Evolutionary conservation across 2,888 invertebrate species (phyloP).

Genomic region (Caenorhabditis macrosperma): DNA sequence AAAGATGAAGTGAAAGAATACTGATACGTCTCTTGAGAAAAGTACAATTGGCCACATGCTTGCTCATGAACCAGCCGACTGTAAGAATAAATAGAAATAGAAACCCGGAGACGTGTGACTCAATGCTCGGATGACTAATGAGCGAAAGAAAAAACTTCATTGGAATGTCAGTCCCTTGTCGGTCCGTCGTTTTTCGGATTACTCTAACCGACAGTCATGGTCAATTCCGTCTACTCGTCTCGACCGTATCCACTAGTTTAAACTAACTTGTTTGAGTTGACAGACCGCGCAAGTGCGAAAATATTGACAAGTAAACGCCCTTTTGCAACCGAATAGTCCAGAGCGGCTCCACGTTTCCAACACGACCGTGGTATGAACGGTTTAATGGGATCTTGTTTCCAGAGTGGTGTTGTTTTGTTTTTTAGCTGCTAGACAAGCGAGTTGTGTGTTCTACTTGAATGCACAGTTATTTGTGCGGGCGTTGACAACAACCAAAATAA

Average conservation of each 20-base stretch:
- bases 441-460: background rate
- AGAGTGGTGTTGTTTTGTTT: background rate
- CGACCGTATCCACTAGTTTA: conserved; percentile 11
- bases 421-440: background rate
- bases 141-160: background rate
- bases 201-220: conserved; percentile 6
- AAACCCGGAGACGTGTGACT: background rate
- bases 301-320: conserved; percentile 49
- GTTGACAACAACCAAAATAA: background rate
- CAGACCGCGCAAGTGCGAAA: conserved; percentile 55
- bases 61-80: too few relatives aligned
- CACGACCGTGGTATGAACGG: too few relatives aligned
- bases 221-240: conserved; percentile 24
- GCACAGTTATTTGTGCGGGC: background rate
- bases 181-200: background rate
- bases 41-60: too few relatives aligned
- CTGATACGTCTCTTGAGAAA: too few relatives aligned
- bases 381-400: background rate
- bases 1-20: conserved; percentile 11
- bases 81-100: too few relatives aligned
- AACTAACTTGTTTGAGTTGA: conserved; percentile 31
- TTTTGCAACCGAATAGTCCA: conserved; percentile 35
- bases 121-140: background rate
- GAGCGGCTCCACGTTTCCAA: too few relatives aligned
- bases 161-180: too few relatives aligned